phyloP scores from a whole-genome alignment of 2,797 vertebrate genomes.

The Crocodylus rhombifer region DNA sequence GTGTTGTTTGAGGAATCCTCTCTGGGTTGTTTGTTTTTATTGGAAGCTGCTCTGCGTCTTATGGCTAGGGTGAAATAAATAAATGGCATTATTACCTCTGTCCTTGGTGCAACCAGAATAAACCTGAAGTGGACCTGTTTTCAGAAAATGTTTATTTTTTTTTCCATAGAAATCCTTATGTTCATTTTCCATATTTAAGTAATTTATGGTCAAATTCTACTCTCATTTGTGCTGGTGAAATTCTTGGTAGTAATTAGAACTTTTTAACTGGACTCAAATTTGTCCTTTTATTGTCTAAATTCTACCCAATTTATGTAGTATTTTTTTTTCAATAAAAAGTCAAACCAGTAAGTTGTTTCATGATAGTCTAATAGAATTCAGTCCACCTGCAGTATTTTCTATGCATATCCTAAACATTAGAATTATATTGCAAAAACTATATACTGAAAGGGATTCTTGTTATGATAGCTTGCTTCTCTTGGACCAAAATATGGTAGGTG shows the following conservation, averaged over 20 bases:
- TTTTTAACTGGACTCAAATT: background rate
- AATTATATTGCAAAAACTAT: background rate
- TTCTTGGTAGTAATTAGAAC: background rate
- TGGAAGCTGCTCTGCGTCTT: too few relatives aligned
- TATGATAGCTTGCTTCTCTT: background rate
- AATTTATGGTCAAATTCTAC: background rate
- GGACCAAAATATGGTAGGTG: background rate
- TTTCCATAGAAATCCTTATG: background rate
- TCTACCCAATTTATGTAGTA: background rate
- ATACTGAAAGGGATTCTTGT: background rate
- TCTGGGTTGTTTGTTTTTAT: too few relatives aligned
- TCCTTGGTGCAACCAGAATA: background rate
- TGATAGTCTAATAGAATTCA: background rate
- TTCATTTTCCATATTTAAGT: background rate
- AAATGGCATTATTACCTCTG: background rate
- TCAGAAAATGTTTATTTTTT: conserved; percentile 4
- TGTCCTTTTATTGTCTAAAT: background rate
- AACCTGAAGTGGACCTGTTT: conserved; percentile 4
- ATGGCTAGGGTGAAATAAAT: too few relatives aligned
- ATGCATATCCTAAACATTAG: background rate
- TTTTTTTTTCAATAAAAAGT: background rate
- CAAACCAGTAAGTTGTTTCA: background rate
- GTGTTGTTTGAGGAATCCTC: too few relatives aligned
- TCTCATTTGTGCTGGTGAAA: background rate
- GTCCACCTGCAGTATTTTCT: background rate